Evolutionary conservation across 1,140 invertebrate genomes (phyloP).

Genomic region (Augochlora pura): DNA sequence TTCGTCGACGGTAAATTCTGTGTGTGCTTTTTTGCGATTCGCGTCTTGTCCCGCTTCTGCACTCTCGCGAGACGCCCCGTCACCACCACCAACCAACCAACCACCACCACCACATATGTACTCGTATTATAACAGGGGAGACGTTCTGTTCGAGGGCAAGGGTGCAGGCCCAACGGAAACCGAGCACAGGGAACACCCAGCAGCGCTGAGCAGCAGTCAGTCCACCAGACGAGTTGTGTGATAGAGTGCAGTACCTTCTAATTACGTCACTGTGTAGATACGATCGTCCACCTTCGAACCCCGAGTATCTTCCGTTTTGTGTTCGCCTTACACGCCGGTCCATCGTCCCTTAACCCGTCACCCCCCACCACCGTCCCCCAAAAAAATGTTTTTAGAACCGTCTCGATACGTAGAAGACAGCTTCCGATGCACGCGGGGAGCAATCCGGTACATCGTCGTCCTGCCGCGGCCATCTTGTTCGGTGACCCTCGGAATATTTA

Average conservation of each 20-base stretch:
- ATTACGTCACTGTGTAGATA: slow-evolving; percentile 71
- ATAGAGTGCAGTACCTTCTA: slow-evolving; percentile 71
- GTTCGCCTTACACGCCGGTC: slow-evolving; percentile 31
- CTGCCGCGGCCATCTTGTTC: too few species aligned
- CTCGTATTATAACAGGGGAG: slow-evolving; percentile 2
- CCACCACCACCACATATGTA: background rate
- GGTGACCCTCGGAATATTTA: too few species aligned
- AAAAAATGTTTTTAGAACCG: background rate
- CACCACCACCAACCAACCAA: too few species aligned
- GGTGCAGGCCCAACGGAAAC: slow-evolving; percentile 60
- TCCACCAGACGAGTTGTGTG: slow-evolving; percentile 80
- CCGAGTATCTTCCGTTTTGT: slow-evolving; percentile 40
- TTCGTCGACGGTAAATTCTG: too few species aligned
- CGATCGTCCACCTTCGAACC: slow-evolving; percentile 44
- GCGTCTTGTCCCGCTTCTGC: background rate
- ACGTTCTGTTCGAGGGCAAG: slow-evolving; percentile 42
- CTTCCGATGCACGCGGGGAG: slow-evolving; percentile 56
- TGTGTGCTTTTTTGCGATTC: background rate
- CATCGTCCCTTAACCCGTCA: slow-evolving; percentile 4
- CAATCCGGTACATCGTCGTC: slow-evolving; percentile 10
- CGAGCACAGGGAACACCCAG: slow-evolving; percentile 67
- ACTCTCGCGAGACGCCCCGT: too few species aligned
- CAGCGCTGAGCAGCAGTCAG: slow-evolving; percentile 79
- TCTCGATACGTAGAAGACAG: slow-evolving; percentile 45
- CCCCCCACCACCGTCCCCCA: slow-evolving; percentile 25